Conservation (phyloP, 2,113 vertebrate species). For the Herpetotheres cachinnans region DNA sequence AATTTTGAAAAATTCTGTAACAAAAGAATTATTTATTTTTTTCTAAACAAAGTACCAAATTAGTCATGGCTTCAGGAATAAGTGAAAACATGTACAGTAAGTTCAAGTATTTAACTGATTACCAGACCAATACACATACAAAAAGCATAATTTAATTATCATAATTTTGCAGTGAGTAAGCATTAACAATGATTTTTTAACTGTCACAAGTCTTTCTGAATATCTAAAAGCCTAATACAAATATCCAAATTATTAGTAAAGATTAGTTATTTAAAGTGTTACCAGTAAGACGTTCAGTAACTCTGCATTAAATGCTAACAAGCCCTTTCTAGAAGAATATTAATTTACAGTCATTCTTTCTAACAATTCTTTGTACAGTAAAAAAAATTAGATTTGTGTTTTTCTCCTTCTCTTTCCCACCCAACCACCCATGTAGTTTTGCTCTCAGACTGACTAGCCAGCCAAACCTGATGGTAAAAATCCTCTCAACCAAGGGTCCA, state of each 20-base stretch:
- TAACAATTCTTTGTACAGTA: constrained; percentile 47
- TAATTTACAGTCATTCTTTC: constrained; percentile 36
- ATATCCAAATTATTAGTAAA: constrained; percentile 46
- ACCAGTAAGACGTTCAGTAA: constrained; percentile 51
- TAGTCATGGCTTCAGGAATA: background rate
- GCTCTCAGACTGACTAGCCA: background rate
- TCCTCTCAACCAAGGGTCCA: background rate
- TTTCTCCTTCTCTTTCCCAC: constrained; percentile 19
- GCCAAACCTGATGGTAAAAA: constrained; percentile 6
- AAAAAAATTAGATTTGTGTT: constrained; percentile 33
- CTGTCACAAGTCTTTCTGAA: constrained; percentile 13
- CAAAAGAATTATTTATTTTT: background rate
- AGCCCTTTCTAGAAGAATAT: constrained; percentile 61
- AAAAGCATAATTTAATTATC: constrained; percentile 59
- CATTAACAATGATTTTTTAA: constrained; percentile 40
- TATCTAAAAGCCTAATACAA: constrained; percentile 58
- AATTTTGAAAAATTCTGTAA: background rate
- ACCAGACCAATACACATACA: constrained; percentile 56
- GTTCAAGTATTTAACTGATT: constrained; percentile 34
- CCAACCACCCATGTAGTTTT: background rate
- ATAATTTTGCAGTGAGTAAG: constrained; percentile 24
- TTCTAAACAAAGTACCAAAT: background rate
- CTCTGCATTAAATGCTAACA: constrained; percentile 40
- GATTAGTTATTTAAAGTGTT: constrained; percentile 28
- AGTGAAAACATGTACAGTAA: constrained; percentile 26